These are phyloP conservation scores for Lycaon pictus DNA, from an alignment of 2,113 vertebrate genomes.

Conservation along the genomic window DNA sequence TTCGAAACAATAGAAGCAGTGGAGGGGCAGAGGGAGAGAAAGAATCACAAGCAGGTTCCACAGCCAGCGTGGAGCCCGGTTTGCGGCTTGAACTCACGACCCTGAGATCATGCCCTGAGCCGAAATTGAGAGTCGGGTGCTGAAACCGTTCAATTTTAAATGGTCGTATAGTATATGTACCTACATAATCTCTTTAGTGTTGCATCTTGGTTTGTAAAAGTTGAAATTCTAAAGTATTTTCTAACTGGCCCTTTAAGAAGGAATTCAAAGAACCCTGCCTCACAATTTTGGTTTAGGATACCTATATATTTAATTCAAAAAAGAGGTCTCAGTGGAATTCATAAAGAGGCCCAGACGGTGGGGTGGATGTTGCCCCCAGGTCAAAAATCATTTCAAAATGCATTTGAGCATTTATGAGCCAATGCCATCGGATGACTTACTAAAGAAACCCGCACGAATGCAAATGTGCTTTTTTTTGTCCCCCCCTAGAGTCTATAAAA, in stretches of 20 bases:
- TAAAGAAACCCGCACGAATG: not conserved
- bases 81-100: not conserved
- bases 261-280: accelerated
- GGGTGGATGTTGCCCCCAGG: not conserved
- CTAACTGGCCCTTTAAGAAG: not conserved
- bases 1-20: not conserved
- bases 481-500: not conserved
- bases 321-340: not conserved
- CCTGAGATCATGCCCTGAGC: not conserved
- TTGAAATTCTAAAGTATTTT: not conserved
- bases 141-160: not conserved
- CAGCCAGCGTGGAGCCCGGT: not conserved
- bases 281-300: not conserved
- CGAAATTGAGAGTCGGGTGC: accelerated
- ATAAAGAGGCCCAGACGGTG: not conserved
- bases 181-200: not conserved
- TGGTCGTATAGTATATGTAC: accelerated
- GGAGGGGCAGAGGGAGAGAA: not conserved
- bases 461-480: not conserved
- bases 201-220: not conserved
- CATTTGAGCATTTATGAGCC: not conserved
- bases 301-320: not conserved
- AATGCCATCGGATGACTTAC: not conserved
- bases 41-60: not conserved
- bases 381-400: constrained; percentile 55